phyloP scores from a whole-genome alignment of 2,888 invertebrate genomes.

The Leucozona laternaria region DNA sequence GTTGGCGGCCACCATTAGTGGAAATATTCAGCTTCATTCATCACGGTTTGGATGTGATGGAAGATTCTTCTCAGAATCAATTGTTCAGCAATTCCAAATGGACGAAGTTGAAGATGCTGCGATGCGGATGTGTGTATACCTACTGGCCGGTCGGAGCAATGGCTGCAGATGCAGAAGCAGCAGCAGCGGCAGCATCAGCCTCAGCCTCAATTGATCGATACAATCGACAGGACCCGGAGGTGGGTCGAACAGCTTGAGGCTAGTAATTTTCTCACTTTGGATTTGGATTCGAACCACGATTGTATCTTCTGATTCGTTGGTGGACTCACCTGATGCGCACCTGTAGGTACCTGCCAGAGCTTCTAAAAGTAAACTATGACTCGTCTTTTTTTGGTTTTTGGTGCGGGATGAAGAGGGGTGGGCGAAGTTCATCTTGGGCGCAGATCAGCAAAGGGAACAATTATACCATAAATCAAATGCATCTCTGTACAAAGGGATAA shows the following conservation, averaged over 20 bases:
- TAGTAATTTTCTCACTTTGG: slow-evolving; percentile 72
- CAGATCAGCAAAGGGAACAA: slow-evolving; percentile 58
- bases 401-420: not conserved
- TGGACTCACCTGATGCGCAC: slow-evolving; percentile 47
- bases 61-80: slow-evolving; percentile 72
- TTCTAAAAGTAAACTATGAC: slow-evolving; percentile 42
- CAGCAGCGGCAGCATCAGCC: not conserved
- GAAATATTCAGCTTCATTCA: slow-evolving; percentile 59
- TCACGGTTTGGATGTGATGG: slow-evolving; percentile 41
- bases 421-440: slow-evolving; percentile 11
- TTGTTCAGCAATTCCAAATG: slow-evolving; percentile 69
- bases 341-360: slow-evolving; percentile 30
- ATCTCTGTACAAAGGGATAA: slow-evolving; percentile 63
- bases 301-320: not conserved
- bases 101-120: slow-evolving; percentile 34
- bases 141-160: not conserved
- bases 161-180: slow-evolving; percentile 1
- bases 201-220: slow-evolving; percentile 63
- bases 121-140: slow-evolving; percentile 47
- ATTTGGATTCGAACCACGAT: slow-evolving; percentile 64
- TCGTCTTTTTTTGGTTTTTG: not conserved
- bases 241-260: slow-evolving; percentile 65
- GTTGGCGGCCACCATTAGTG: slow-evolving; percentile 53
- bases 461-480: slow-evolving; percentile 74
- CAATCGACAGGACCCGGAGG: slow-evolving; percentile 65